Base-by-base conservation (phyloP, 2,797 vertebrate genomes). In the Oryzias sinensis region DNA sequence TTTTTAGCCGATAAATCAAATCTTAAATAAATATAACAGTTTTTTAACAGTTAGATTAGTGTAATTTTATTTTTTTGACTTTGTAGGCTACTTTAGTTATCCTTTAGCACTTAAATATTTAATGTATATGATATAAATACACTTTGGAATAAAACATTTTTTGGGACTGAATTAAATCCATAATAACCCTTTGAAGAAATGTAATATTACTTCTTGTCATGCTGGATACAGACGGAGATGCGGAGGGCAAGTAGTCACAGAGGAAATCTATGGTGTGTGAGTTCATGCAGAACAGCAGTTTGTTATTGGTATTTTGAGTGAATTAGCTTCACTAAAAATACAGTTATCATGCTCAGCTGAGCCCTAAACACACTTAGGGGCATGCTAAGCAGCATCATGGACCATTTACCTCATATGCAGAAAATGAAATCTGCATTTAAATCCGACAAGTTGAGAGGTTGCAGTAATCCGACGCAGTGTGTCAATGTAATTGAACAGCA, bases 391-490 rank as follows among this genome's bases (percentile, higher is more conserved):
- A 67, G 43, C 52, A 62, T 84, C 82, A 83, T 7, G 72, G 78
- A 42, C 66, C 78, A 85, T 88, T 89, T 70, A 67, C 70, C 83
- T 86, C 61, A 77, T 60, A 62, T 59, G 51, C 77, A 80, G 58
- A 63, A 80, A 82, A 84, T 79, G 22, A 73, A 80, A 87, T 84
- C 68, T 82, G 66, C 65, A 76, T 79, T 80, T 76, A 82, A 83
- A 88, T 73, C 62, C 49, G 55, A 75, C 74, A 76, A 78, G 70
- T 87, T 76, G 82, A 82, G 86, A 85, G 72, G 74, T 77, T 70
- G 75, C 67, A 43, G 69, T 84, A 87, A 88, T 86, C 76, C 49
- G 37, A 72, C 62, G 68, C 16, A 50, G 61, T 59, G 51, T 70
- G 59, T 79, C 64, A 60, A 51, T 70, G 67, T 77, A 84, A 83